Evolutionary conservation across 2,888 invertebrate species (phyloP), one percentile per base, ranked within the genome.

Genomic region (Cheilosia vernalis): DNA sequence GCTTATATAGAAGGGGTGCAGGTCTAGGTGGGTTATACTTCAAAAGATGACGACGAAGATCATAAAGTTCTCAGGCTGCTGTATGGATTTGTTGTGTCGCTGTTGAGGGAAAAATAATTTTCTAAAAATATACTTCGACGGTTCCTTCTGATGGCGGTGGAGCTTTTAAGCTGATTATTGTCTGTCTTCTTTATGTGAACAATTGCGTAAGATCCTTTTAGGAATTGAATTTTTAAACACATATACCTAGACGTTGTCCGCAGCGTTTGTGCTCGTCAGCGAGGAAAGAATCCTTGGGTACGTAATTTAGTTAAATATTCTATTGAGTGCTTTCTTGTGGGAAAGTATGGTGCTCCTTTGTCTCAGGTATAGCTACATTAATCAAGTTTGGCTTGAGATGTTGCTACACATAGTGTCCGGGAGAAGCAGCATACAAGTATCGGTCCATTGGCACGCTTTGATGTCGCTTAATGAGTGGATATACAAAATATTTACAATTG

Each of bases 131-230:
- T 56, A 74, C 63, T 37, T 37, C 37, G 4, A 37, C 4, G 37
- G 1, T 64, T 40, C 15, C 37, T 44, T 47, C 33, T 30, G 58
- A 27, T 51, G 44, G 21, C 5, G 30, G 60, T 21, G 40, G 33
- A 9, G 60, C 76, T 77, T 60, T 67, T 58, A 77, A 74, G 30
- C 27, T 67, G 67, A 77, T 76, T 76, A 67, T 13, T 17, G n/a
- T 1, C 24, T 4, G 64, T 56, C 55, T 56, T 2, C 2, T 21
- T 64, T 74, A 53, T 47, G 37, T 42, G 19, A 19, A 24, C 40
- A n/a, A 24, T 10, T 3, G 27, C 17, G 27, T 37, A 21, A 19
- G 19, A 40, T 51, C 9, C 58, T 42, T 37, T 21, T 21, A 17
- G 17, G n/a, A 60, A 77, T 60, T 53, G 60, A 77, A 60, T 60